phyloP scores from a whole-genome alignment of 2,888 invertebrate species.

The Agonopterix subpropinquella region DNA sequence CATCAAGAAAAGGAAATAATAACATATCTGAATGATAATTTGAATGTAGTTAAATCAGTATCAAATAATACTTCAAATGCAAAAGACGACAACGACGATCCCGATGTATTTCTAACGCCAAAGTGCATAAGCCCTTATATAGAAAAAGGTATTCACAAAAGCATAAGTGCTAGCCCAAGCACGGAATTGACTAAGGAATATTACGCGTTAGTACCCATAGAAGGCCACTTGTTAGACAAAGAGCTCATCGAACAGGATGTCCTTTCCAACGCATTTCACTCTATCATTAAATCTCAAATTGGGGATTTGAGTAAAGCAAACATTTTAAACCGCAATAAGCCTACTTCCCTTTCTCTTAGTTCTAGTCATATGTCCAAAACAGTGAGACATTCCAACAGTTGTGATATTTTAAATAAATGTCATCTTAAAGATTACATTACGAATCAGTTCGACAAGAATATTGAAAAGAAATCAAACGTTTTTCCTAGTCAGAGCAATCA shows the following conservation, averaged over 20 bases:
- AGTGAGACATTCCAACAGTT: conserved; percentile 57
- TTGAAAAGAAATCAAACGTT: conserved; percentile 10
- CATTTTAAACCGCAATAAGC: conserved; percentile 36
- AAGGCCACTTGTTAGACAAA: conserved; percentile 56
- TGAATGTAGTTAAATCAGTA: conserved; percentile 26
- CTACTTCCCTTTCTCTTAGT: conserved; percentile 51
- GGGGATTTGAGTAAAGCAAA: conserved; percentile 33
- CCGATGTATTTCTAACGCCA: conserved; percentile 65
- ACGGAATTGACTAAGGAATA: conserved; percentile 60
- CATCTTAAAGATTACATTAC: conserved; percentile 26
- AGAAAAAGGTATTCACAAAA: conserved; percentile 38
- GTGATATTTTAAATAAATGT: conserved; percentile 45
- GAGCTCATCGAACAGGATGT: conserved; percentile 72
- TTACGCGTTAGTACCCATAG: conserved; percentile 56
- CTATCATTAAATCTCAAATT: conserved; percentile 53
- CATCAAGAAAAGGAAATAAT: conserved; percentile 68
- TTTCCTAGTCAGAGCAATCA: conserved; percentile 8
- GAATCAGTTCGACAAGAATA: conserved; percentile 16
- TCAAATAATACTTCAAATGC: conserved; percentile 21
- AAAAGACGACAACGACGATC: conserved; percentile 47
- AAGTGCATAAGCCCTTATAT: conserved; percentile 53
- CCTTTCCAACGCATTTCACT: conserved; percentile 65
- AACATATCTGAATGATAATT: conserved; percentile 47
- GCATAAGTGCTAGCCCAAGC: conserved; percentile 50
- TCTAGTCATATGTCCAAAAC: conserved; percentile 60